Percentiles rank a stretch among this genome's conserved stretches.
phyloP scores from a whole-genome alignment of 2,888 invertebrate species.

The Drosophila mimica region DNA sequence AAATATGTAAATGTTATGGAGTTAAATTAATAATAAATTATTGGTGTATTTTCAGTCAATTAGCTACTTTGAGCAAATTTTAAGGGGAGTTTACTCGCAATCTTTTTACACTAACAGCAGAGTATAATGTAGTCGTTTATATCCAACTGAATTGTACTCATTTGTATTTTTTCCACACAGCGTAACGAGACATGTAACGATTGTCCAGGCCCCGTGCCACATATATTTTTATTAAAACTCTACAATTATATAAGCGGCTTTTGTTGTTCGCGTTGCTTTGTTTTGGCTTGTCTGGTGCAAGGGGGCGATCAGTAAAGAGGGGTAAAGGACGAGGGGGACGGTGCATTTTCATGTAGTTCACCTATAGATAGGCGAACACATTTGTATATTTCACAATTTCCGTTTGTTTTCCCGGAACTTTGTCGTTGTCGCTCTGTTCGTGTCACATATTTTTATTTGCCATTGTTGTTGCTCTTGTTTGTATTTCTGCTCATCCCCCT shows the following conservation, averaged over 20 bases:
- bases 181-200: constrained; percentile 46
- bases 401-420: constrained; percentile 77
- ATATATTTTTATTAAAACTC: constrained; percentile 73
- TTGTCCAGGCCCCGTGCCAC: constrained; percentile 41
- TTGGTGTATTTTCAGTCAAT: background rate
- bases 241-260: constrained; percentile 61
- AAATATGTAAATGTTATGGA: background rate
- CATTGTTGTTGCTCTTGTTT: constrained; percentile 37
- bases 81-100: background rate
- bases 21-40: background rate
- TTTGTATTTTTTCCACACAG: constrained; percentile 7
- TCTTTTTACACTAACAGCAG: background rate
- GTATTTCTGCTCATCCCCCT: constrained; percentile 8
- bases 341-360: constrained; percentile 60
- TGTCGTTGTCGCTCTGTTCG: constrained; percentile 71
- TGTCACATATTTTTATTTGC: constrained; percentile 72
- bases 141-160: background rate
- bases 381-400: constrained; percentile 80
- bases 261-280: constrained; percentile 42
- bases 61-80: background rate
- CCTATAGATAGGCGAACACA: constrained; percentile 72
- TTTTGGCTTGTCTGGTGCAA: constrained; percentile 26
- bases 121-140: background rate
- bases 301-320: background rate
- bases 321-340: background rate